Conservation (phyloP, 2,888 invertebrate species). For the Athetis lepigone region DNA sequence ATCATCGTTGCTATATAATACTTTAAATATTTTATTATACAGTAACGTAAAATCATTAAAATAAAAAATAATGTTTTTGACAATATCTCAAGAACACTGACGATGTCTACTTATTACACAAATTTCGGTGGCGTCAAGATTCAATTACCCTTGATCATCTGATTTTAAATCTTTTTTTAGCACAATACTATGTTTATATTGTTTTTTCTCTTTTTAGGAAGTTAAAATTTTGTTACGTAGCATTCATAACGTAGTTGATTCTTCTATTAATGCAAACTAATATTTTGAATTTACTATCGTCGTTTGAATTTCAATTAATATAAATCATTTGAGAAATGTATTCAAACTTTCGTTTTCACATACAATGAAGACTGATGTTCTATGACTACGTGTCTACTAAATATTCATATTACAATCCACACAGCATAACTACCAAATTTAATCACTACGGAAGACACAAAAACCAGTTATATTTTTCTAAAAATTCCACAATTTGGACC, state of each 20-base stretch:
- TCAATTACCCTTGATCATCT: conserved; percentile 34
- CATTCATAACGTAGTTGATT: neutral
- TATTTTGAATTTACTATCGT: neutral
- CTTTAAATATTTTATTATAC: too few relatives aligned
- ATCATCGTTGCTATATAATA: neutral
- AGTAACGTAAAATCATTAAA: conserved; percentile 11
- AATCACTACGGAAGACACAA: conserved; percentile 52
- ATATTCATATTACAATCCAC: conserved; percentile 30
- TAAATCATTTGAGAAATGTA: neutral
- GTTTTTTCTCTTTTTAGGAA: conserved; percentile 3
- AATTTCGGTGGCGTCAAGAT: conserved; percentile 29
- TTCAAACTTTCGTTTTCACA: conserved; percentile 33
- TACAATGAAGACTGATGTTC: neutral
- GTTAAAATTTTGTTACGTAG: neutral
- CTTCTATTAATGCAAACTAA: neutral
- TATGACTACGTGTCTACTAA: conserved; percentile 10
- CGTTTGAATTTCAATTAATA: neutral
- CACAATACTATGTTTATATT: neutral
- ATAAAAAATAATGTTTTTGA: neutral
- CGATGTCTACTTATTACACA: neutral
- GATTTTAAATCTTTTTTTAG: conserved; percentile 7
- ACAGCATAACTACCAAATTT: conserved; percentile 12
- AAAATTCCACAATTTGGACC: conserved; percentile 60
- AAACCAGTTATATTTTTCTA: conserved; percentile 57
- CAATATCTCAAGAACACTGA: conserved; percentile 31